Base-by-base conservation (phyloP, 1,140 invertebrate genomes). In the Tyrophagus putrescentiae region DNA sequence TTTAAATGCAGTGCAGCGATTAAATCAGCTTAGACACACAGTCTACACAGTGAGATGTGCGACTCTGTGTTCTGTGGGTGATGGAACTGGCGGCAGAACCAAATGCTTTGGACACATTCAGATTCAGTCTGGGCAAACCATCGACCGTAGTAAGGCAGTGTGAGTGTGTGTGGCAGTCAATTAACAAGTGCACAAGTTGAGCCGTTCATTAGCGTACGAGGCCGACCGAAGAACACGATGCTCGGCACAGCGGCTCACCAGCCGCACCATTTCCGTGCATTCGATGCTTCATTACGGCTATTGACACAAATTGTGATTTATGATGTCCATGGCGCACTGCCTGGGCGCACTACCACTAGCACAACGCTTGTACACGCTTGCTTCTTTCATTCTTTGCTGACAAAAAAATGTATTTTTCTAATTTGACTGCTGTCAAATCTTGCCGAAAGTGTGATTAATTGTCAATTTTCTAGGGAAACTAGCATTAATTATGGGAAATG, bases 241-340 rank as follows among this genome's bases (percentile, higher is more conserved):
- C n/a, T n/a, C n/a, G n/a, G n/a, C n/a, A n/a, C n/a, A n/a, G n/a
- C n/a, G n/a, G n/a, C n/a, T n/a, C n/a, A n/a, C 31, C 45, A 21
- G 21, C 31, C 18, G 23, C 7, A 21, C 18, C 9, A 7, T 48
- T 21, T 9, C 18, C 6, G 21, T 25, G 13, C 45, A 48, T 18
- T 39, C 36, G 36, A 39, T 39, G 36, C 7, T 48, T 21, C 45
- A 48, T 7, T 6, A 25, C 45, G 45, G 45, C 31, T 48, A 48
- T 48, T 48, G 45, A 48, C 45, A 48, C 18, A 48, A 48, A 48
- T 48, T 48, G 45, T 48, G 45, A 48, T 48, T 48, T 48, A 48
- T 48, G 45, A 18, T 48, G 7, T 25, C 45, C 7, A 48, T 7
- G 21, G 18, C 21, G 18, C 7, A 48, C 31, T 18, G 45, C 45